Evolutionary conservation across 2,888 invertebrate species (phyloP).

Genomic region (Trimorus sp.): DNA sequence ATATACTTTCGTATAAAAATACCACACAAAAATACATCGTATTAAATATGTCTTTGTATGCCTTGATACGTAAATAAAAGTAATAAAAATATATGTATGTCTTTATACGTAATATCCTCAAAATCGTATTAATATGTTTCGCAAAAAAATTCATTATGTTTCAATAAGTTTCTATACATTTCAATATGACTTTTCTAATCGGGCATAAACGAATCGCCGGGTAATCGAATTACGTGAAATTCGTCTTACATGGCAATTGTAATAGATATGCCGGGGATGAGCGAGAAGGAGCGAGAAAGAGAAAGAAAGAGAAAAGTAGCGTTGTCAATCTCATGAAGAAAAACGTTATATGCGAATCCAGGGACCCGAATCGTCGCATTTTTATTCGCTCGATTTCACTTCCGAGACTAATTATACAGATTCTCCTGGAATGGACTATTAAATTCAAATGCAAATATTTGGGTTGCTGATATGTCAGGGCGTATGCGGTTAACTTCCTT

Average conservation of each 20-base stretch:
- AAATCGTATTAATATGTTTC: too few relatives aligned
- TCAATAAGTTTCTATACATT: too few relatives aligned
- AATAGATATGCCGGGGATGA: slow-evolving; percentile 26
- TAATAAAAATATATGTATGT: too few relatives aligned
- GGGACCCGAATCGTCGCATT: slow-evolving; percentile 33
- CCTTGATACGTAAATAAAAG: too few relatives aligned
- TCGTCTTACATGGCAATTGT: slow-evolving; percentile 57
- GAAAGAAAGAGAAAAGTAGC: slow-evolving; percentile 17
- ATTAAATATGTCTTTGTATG: too few relatives aligned
- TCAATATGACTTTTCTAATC: too few relatives aligned
- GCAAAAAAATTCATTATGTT: too few relatives aligned
- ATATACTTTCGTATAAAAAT: too few relatives aligned
- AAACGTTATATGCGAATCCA: slow-evolving; percentile 27
- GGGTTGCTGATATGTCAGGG: neutral
- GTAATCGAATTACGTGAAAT: slow-evolving; percentile 58
- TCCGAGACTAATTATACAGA: slow-evolving; percentile 55
- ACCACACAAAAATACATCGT: too few relatives aligned
- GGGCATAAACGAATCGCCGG: slow-evolving; percentile 48
- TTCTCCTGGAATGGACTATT: slow-evolving; percentile 41
- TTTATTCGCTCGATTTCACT: slow-evolving; percentile 59
- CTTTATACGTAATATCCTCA: too few relatives aligned
- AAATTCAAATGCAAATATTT: slow-evolving; percentile 44
- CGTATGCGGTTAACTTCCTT: too few relatives aligned
- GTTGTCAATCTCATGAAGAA: slow-evolving; percentile 43
- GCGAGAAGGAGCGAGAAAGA: neutral